Conservation (phyloP, 2,113 vertebrate species). For the Platichthys stellatus region DNA sequence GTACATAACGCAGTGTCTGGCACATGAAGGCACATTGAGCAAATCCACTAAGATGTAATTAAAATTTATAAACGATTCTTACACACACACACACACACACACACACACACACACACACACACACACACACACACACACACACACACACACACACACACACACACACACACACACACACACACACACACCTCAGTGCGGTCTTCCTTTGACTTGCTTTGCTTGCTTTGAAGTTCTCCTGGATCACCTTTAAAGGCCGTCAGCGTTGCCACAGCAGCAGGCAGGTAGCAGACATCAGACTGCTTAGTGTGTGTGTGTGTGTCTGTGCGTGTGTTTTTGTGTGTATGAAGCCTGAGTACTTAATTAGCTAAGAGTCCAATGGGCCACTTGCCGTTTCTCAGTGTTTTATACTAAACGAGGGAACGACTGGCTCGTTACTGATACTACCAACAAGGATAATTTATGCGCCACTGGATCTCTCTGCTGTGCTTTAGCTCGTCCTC, state of each 20-base stretch:
- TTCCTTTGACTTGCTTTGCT: constrained; percentile 62
- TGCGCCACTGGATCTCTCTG: constrained; percentile 57
- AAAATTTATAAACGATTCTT: neutral
- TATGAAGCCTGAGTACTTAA: constrained; percentile 67
- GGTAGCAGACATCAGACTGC: constrained; percentile 73
- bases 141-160: no score
- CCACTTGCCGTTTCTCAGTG: constrained; percentile 66
- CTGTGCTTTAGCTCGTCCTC: constrained; percentile 58
- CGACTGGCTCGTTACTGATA: constrained; percentile 71
- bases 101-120: no score
- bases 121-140: no score
- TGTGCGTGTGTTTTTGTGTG: constrained; percentile 27
- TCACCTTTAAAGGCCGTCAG: constrained; percentile 74
- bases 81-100: no score
- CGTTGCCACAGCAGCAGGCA: constrained; percentile 77
- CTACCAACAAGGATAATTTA: constrained; percentile 74
- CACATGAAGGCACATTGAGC: neutral
- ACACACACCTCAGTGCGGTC: constrained; percentile 33
- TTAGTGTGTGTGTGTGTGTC: constrained; percentile 39
- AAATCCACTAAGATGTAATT: neutral
- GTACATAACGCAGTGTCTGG: no score
- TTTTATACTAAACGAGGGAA: constrained; percentile 73
- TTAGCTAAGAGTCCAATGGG: constrained; percentile 70
- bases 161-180: neutral
- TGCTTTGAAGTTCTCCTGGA: constrained; percentile 79